Conservation (phyloP, 2,888 invertebrate genomes). For the Gastracanthus pulcherrimus region DNA sequence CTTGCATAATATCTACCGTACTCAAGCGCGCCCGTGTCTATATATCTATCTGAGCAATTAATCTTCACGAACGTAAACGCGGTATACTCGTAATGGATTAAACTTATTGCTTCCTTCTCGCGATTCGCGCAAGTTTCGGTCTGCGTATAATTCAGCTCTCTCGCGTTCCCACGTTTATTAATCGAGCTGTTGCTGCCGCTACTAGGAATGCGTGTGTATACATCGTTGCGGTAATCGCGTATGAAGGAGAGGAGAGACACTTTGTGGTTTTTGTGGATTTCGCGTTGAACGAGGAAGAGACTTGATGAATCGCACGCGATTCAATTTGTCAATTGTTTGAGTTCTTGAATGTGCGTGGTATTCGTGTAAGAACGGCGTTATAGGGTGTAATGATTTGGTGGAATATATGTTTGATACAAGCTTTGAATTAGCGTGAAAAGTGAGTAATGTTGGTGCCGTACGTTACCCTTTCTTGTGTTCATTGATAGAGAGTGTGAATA, state of each 20-base stretch:
- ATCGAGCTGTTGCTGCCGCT: constrained; percentile 7
- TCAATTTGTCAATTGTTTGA: constrained; percentile 22
- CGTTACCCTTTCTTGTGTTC: background rate
- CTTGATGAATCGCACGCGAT: background rate
- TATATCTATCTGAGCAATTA: constrained; percentile 20
- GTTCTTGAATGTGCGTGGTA: background rate
- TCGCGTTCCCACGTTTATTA: constrained; percentile 43
- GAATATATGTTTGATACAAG: background rate
- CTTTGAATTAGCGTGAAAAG: too few relatives aligned
- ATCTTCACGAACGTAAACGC: background rate
- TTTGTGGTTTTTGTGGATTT: background rate
- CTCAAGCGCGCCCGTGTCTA: background rate
- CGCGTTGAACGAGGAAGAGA: background rate
- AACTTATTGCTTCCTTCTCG: constrained; percentile 28
- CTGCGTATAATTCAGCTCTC: constrained; percentile 22
- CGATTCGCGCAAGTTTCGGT: constrained; percentile 31
- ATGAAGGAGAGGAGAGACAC: background rate
- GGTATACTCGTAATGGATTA: background rate
- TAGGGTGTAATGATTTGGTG: background rate
- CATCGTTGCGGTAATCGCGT: background rate
- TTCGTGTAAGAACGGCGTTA: background rate
- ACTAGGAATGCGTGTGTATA: background rate
- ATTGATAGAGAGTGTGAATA: background rate
- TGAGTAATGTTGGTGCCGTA: too few relatives aligned
- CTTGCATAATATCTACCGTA: constrained; percentile 5